Evolutionary conservation across 2,888 invertebrate genomes (phyloP).

Genomic region (Coenonympha glycerion): DNA sequence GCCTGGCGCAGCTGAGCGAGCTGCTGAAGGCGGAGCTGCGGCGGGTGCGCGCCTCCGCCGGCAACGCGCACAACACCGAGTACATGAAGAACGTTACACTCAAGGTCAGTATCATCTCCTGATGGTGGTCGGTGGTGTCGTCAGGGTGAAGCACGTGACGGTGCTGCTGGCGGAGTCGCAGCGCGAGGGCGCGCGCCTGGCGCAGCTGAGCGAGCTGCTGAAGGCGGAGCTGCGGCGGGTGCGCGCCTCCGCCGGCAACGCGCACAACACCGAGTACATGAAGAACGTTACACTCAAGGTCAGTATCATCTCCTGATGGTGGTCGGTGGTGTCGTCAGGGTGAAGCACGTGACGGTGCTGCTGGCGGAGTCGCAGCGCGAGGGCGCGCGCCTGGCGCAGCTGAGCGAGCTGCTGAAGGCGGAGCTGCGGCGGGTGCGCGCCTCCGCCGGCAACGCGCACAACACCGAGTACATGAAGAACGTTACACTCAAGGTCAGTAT

Average conservation of each 20-base stretch:
- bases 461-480: conserved; percentile 97
- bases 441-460: conserved; percentile 82
- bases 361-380: conserved; percentile 92
- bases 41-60: conserved; percentile 86
- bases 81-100: conserved; percentile 96
- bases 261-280: conserved; percentile 95
- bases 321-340: no score
- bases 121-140: no score
- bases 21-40: conserved; percentile 94
- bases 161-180: conserved; percentile 88
- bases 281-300: conserved; percentile 97
- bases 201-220: conserved; percentile 89
- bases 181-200: conserved; percentile 89
- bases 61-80: conserved; percentile 91
- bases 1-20: conserved; percentile 89
- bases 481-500: conserved; percentile 90
- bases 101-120: conserved; percentile 87
- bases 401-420: conserved; percentile 91
- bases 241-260: conserved; percentile 85
- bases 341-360: conserved; percentile 80
- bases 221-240: conserved; percentile 94
- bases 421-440: conserved; percentile 85
- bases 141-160: conserved; percentile 78
- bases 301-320: no score
- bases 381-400: conserved; percentile 89